Evolutionary conservation across 2,113 vertebrate genomes (phyloP).

Genomic region (Erpornis zantholeuca): DNA sequence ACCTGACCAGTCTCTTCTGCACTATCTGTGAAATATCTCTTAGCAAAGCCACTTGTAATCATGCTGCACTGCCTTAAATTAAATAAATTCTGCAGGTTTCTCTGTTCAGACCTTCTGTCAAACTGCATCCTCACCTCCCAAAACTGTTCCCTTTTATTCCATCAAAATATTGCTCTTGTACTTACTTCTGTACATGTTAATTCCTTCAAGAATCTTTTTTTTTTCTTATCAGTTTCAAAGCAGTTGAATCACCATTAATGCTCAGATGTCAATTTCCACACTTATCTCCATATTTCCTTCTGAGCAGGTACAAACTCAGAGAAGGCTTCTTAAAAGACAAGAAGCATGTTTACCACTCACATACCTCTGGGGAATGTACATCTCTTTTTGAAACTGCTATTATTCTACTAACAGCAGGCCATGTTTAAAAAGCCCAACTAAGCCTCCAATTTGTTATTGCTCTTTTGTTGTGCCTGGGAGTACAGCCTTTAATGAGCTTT

Average conservation of each 20-base stretch:
- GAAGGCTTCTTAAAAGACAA: background rate
- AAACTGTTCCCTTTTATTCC: background rate
- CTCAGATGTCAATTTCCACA: background rate
- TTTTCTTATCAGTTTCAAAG: background rate
- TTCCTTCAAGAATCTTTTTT: background rate
- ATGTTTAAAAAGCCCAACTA: background rate
- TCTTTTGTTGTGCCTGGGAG: background rate
- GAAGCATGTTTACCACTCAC: background rate
- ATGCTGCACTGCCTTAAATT: background rate
- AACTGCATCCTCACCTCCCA: background rate
- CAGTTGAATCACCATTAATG: background rate
- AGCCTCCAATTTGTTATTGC: background rate
- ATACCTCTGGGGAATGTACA: background rate
- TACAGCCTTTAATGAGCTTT: background rate
- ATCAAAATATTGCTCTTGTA: background rate
- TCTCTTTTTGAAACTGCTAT: background rate
- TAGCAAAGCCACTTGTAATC: background rate
- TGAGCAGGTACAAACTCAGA: background rate
- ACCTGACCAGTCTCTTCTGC: background rate
- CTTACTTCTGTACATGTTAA: background rate
- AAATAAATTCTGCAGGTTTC: background rate
- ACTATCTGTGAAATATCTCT: background rate
- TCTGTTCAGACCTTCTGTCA: background rate
- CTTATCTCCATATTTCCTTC: background rate
- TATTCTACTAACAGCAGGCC: background rate